phyloP scores from a whole-genome alignment of 2,888 invertebrate genomes.

The Neoascia interrupta region DNA sequence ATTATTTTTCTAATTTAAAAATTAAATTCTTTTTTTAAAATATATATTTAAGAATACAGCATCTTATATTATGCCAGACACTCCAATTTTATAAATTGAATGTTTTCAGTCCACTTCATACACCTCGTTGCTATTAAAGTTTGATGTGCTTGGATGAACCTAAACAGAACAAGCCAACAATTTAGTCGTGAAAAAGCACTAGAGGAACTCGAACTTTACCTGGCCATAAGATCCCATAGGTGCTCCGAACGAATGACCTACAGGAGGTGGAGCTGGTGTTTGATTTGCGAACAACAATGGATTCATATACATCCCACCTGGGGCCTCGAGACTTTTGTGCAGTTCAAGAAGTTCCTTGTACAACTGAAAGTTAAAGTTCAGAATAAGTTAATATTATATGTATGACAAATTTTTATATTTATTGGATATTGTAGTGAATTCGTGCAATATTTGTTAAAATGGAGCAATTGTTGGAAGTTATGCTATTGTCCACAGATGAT shows the following conservation, averaged over 20 bases:
- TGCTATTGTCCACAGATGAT: no score
- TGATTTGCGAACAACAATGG: conserved; percentile 78
- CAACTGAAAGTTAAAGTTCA: conserved; percentile 69
- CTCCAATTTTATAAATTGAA: no score
- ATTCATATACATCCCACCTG: conserved; percentile 78
- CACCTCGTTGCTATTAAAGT: conserved; percentile 58
- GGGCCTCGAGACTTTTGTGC: conserved; percentile 76
- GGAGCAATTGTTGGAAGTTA: no score
- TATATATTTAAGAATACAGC: no score
- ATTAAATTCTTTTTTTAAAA: no score
- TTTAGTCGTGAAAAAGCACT: background rate
- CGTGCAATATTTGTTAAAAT: no score
- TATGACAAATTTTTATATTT: background rate
- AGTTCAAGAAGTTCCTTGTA: conserved; percentile 77
- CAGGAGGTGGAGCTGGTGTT: conserved; percentile 73
- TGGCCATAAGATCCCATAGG: conserved; percentile 30
- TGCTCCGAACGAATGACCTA: conserved; percentile 5
- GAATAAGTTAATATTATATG: background rate
- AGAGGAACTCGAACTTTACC: conserved; percentile 3
- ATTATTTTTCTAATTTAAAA: no score
- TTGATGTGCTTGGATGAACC: conserved; percentile 55
- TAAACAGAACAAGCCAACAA: background rate
- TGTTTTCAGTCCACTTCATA: conserved; percentile 59
- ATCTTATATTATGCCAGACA: no score
- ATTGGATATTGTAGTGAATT: no score